These are phyloP conservation scores for Ceratina australensis DNA, from an alignment of 1,140 invertebrate species.

Conservation along the genomic window DNA sequence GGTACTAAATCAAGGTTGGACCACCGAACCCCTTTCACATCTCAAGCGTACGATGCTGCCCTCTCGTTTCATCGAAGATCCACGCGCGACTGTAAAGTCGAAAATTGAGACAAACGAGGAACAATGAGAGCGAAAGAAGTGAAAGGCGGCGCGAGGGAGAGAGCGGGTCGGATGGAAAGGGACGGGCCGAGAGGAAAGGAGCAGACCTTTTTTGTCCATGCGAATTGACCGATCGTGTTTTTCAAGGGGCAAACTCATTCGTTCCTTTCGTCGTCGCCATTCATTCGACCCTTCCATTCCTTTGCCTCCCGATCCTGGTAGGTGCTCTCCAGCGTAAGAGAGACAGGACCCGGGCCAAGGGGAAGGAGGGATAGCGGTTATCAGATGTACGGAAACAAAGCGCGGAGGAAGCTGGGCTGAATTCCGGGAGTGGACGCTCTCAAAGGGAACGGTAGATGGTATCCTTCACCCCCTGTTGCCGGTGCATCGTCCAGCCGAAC, in stretches of 20 bases:
- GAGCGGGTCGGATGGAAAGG: background rate
- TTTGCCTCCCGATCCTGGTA: too few species aligned
- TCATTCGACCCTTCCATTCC: constrained; percentile 52
- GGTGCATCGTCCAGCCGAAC: constrained; percentile 58
- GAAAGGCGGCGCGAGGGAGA: background rate
- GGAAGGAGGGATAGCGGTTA: constrained; percentile 54
- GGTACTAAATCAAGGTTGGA: too few species aligned
- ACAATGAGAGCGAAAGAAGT: background rate
- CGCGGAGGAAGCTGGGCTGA: constrained; percentile 65
- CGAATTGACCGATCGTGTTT: constrained; percentile 67
- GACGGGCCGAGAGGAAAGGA: constrained; percentile 8
- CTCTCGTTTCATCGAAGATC: background rate
- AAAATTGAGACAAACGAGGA: constrained; percentile 1
- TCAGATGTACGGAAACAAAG: constrained; percentile 72
- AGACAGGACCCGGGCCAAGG: background rate
- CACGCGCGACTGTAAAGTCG: background rate
- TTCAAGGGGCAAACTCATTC: constrained; percentile 55
- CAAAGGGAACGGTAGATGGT: constrained; percentile 64
- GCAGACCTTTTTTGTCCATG: constrained; percentile 39
- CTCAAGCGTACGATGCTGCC: too few species aligned
- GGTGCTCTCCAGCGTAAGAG: background rate
- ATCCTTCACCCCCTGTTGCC: constrained; percentile 47
- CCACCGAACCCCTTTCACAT: too few species aligned
- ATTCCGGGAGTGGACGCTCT: constrained; percentile 64
- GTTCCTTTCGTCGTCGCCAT: constrained; percentile 63